A percentile compares a stretch with the other conserved stretches of the same genome.
Conservation (phyloP, 1,140 invertebrate genomes). For the Agrilus planipennis region DNA sequence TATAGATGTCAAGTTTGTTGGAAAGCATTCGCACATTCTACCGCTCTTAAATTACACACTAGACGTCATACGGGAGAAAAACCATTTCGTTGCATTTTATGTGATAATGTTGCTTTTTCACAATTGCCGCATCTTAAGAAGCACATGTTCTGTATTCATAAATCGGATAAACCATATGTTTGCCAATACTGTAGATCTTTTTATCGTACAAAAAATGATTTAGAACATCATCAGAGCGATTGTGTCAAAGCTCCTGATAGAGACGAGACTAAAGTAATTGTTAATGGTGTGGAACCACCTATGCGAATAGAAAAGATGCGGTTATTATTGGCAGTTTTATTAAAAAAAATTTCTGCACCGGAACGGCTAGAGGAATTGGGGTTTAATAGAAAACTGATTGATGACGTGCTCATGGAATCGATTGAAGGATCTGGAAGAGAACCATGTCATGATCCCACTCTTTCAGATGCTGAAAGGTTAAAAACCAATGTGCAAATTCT, state of each 20-base stretch:
- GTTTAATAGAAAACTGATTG: slow-evolving; percentile 69
- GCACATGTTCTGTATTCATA: slow-evolving; percentile 70
- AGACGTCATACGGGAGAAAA: slow-evolving; percentile 70
- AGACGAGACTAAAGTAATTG: slow-evolving; percentile 26
- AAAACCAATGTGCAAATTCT: slow-evolving; percentile 62
- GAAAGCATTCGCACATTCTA: slow-evolving; percentile 72
- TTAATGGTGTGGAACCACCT: slow-evolving; percentile 33
- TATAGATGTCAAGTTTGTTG: slow-evolving; percentile 70
- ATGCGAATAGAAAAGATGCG: slow-evolving; percentile 66
- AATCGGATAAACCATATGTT: slow-evolving; percentile 58
- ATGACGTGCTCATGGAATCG: slow-evolving; percentile 68
- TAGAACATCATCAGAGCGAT: slow-evolving; percentile 47
- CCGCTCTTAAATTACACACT: slow-evolving; percentile 67
- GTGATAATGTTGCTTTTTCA: slow-evolving; percentile 54
- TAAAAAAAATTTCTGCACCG: slow-evolving; percentile 71
- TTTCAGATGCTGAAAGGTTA: slow-evolving; percentile 47
- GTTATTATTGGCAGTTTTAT: slow-evolving; percentile 59
- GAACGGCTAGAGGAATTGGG: slow-evolving; percentile 62
- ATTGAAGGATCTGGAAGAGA: slow-evolving; percentile 57
- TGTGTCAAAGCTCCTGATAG: slow-evolving; percentile 32
- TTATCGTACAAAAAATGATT: slow-evolving; percentile 61
- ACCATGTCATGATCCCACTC: slow-evolving; percentile 41
- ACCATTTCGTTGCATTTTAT: slow-evolving; percentile 64
- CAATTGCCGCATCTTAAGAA: slow-evolving; percentile 71
- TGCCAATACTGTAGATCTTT: slow-evolving; percentile 58